Evolutionary conservation across 1,140 invertebrate species (phyloP), one percentile per base, ranked within the genome.

Genomic region (Scaptomyza pallida): DNA sequence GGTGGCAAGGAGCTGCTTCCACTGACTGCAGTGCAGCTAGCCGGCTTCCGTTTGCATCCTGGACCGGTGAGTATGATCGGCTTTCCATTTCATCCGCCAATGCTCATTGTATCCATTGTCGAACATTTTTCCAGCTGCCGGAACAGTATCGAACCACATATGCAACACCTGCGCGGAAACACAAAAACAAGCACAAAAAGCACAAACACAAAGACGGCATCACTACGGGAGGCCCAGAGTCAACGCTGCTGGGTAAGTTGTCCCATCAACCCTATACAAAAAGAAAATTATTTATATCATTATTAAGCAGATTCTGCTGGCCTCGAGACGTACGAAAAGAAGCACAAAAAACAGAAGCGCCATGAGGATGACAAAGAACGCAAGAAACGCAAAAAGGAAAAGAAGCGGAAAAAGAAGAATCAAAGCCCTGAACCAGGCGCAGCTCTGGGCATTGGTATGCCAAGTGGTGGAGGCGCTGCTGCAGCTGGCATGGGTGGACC

Each of bases 121-220:
- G 0, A 4, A 6, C 5, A 26, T 37, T 15, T 6, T 92, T 93
- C 37, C 85, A 97, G 96, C 92, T 99, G 65, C 98, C 98, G 17
- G 98, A 99, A 92, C 98, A 99, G 90, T 99, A 98, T 93, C 94
- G 98, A 62, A 97, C 97, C 90, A 95, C 98, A 77, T 98, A 96
- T 93, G 96, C 97, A 88, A 95, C 96, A 74, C 96, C 97, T 59
- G 95, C 96, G 75, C 97, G 97, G 91, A 98, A 98, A 92, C 96
- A 98, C 83, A 98, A 98, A 92, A 97, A 96, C 83, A 97, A 97
- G 92, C 97, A 98, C 83, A 98, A 99, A 93, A 98, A 98, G 90
- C 97, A 98, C 90, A 97, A 98, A 93, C 96, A 97, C 80, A 97
- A 97, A 92, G 95, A 96, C 73, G 96, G 95, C 17, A 95, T 94